Percentiles rank a stretch among this genome's conserved stretches.
phyloP scores from a whole-genome alignment of 2,113 vertebrate genomes.

The Myotis yumanensis region DNA sequence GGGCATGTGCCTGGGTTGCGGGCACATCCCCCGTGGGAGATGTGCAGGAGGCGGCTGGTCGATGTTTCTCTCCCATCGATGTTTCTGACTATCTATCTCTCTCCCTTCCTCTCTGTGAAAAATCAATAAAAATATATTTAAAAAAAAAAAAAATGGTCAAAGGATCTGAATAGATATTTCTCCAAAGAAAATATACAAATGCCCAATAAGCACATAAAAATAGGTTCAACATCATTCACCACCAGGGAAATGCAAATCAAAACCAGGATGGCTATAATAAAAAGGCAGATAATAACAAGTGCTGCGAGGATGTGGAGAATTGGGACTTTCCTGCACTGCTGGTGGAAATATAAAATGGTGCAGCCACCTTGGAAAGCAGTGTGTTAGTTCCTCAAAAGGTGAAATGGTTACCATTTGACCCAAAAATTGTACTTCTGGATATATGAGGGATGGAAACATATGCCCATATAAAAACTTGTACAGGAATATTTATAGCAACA shows the following conservation, averaged over 20 bases:
- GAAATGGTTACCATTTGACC: neutral
- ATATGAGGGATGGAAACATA: neutral
- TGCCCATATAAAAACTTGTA: neutral
- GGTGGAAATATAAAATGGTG: neutral
- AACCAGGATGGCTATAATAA: neutral
- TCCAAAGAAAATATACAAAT: conserved; percentile 19
- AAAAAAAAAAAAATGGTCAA: neutral
- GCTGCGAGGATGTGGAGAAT: neutral
- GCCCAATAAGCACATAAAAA: neutral
- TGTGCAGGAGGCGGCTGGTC: too few species aligned
- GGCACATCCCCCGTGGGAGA: too few species aligned
- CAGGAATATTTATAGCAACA: neutral
- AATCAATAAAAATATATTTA: too few species aligned
- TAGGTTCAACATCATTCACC: neutral
- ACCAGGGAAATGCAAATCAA: neutral
- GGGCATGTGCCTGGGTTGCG: too few species aligned
- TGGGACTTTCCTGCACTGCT: neutral
- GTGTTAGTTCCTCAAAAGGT: conserved; percentile 17
- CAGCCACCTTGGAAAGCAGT: neutral
- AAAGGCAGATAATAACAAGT: neutral
- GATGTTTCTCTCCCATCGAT: too few species aligned
- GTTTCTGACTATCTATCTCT: too few species aligned
- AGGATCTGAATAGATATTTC: neutral
- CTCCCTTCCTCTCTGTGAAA: too few species aligned
- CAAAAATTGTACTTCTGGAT: neutral